A percentile compares a stretch with the other conserved stretches of the same genome.
Evolutionary conservation across 2,797 vertebrate species (phyloP).

Genomic region (Arctocebus calabarensis): DNA sequence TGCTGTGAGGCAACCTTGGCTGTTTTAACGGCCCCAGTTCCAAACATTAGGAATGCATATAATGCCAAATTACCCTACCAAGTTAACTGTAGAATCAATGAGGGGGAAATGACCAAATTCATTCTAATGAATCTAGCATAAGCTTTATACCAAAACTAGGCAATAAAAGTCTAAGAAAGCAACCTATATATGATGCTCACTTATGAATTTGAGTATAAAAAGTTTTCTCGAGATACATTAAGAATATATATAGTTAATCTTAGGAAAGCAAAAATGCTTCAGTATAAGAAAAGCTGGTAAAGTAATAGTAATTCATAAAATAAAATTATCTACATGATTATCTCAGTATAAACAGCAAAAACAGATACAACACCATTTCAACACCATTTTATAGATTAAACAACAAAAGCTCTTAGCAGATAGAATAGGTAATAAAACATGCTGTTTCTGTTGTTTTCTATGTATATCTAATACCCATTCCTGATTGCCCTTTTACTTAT

Average conservation of each 20-base stretch:
- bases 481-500: background rate
- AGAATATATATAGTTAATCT: background rate
- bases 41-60: background rate
- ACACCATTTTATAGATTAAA: background rate
- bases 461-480: background rate
- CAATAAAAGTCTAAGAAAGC: conserved; percentile 21
- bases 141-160: conserved; percentile 26
- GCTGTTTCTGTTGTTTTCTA: background rate
- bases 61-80: background rate
- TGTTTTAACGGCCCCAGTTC: background rate
- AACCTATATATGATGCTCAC: background rate
- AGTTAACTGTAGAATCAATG: background rate
- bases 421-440: background rate
- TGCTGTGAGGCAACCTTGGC: background rate
- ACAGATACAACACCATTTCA: background rate
- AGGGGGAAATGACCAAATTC: background rate
- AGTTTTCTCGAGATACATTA: background rate
- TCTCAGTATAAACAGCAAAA: background rate
- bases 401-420: background rate
- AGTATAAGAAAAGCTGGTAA: background rate
- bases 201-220: conserved; percentile 11
- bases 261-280: background rate
- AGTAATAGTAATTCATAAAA: background rate
- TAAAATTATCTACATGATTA: background rate
- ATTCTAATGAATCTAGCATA: conserved; percentile 29